A percentile compares a stretch with the other conserved stretches of the same genome.
Evolutionary conservation across 2,888 invertebrate genomes (phyloP).

Genomic region (Pilophorus perplexus): DNA sequence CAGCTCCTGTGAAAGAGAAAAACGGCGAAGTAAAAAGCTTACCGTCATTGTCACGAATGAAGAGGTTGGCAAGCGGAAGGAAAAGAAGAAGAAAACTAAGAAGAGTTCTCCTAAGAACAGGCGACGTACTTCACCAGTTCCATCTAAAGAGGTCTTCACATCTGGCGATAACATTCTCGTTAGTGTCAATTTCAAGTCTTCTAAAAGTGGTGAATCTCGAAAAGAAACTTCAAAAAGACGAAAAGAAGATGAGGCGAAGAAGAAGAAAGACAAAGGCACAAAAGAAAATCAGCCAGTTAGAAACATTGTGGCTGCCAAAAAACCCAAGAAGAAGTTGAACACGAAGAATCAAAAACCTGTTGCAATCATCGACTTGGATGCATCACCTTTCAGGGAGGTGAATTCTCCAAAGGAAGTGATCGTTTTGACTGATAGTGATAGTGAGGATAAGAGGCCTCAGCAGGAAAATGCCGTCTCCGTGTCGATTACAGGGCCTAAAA

Average conservation of each 20-base stretch:
- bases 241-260: slow-evolving; percentile 52
- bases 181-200: slow-evolving; percentile 72
- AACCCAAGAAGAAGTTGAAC: slow-evolving; percentile 25
- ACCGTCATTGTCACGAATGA: slow-evolving; percentile 60
- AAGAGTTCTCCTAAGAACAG: slow-evolving; percentile 54
- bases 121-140: slow-evolving; percentile 58
- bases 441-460: slow-evolving; percentile 51
- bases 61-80: slow-evolving; percentile 52
- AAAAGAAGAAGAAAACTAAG: slow-evolving; percentile 49
- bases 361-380: slow-evolving; percentile 80
- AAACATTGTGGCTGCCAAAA: slow-evolving; percentile 45
- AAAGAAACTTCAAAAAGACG: slow-evolving; percentile 50
- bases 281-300: slow-evolving; percentile 48
- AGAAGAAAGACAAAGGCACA: slow-evolving; percentile 51
- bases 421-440: slow-evolving; percentile 77
- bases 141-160: slow-evolving; percentile 87
- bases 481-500: slow-evolving; percentile 64
- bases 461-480: slow-evolving; percentile 50
- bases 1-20: slow-evolving; percentile 48
- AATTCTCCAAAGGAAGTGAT: slow-evolving; percentile 79
- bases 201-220: slow-evolving; percentile 48
- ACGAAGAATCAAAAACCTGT: slow-evolving; percentile 66
- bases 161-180: slow-evolving; percentile 91
- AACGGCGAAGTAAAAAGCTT: slow-evolving; percentile 55
- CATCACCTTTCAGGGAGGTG: slow-evolving; percentile 79